phyloP scores from a whole-genome alignment of 2,113 vertebrate species.

The Calyptomena viridis region DNA sequence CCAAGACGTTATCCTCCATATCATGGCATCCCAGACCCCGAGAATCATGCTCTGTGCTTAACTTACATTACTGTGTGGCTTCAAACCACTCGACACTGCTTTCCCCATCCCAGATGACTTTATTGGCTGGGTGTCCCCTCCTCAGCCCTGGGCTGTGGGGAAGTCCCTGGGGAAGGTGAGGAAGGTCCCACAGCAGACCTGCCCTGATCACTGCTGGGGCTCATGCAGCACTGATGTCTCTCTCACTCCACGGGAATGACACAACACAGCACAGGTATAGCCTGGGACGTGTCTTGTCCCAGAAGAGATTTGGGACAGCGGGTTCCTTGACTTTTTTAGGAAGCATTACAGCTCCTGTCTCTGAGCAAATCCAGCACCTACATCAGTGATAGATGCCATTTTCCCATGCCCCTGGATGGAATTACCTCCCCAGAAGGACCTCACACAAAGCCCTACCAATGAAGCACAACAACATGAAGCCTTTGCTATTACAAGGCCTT shows the following conservation, averaged over 20 bases:
- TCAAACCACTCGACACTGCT: fast-evolving
- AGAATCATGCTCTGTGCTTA: background rate
- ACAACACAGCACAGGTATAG: background rate
- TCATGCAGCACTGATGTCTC: fast-evolving
- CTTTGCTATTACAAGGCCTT: background rate
- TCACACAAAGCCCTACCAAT: background rate
- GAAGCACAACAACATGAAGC: background rate
- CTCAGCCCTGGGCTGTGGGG: background rate
- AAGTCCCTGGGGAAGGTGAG: background rate
- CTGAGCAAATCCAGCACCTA: background rate
- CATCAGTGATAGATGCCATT: background rate
- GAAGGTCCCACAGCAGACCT: background rate
- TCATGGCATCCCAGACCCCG: background rate
- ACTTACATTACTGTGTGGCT: background rate
- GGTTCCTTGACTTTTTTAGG: background rate
- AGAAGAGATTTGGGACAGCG: background rate
- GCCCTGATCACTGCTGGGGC: background rate
- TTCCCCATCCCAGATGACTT: background rate
- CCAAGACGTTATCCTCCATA: background rate
- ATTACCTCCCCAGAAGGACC: background rate
- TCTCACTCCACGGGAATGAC: background rate
- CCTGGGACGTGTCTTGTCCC: background rate
- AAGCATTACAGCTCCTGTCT: background rate
- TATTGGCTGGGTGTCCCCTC: fast-evolving
- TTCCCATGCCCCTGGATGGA: background rate